A percentile compares a stretch with the other conserved stretches of the same genome.
These are phyloP conservation scores for Dolichoris vasculosae DNA, from an alignment of 1,140 invertebrate genomes.

Conservation along the genomic window DNA sequence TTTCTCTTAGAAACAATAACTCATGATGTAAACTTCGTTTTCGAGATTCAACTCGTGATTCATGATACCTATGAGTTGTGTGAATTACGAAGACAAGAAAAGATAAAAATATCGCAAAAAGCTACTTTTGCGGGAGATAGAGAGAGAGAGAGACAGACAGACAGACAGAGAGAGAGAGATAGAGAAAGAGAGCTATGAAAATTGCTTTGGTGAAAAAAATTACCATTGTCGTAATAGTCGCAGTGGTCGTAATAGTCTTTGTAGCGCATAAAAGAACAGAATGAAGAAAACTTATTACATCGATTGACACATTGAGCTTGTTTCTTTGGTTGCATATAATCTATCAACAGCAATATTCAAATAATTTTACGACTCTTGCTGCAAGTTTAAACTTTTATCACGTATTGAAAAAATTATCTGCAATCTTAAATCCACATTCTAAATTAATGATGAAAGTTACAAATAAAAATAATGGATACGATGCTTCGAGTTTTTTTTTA, in stretches of 20 bases:
- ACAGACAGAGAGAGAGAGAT: too few relatives aligned
- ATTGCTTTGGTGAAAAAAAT: constrained; percentile 68
- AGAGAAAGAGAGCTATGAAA: constrained; percentile 53
- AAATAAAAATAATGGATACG: neutral
- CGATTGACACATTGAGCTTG: constrained; percentile 67
- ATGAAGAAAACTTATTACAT: constrained; percentile 73
- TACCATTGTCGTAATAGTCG: constrained; percentile 76
- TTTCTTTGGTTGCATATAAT: constrained; percentile 59
- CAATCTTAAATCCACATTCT: neutral
- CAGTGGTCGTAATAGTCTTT: constrained; percentile 75
- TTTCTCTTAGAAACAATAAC: too few relatives aligned
- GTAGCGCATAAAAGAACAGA: constrained; percentile 74
- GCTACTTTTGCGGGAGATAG: constrained; percentile 57
- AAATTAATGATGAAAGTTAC: neutral
- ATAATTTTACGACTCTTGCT: constrained; percentile 50
- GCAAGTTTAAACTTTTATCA: constrained; percentile 44
- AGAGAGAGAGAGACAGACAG: too few relatives aligned
- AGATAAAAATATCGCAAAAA: constrained; percentile 55
- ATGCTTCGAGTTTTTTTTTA: neutral
- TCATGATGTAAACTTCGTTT: too few relatives aligned
- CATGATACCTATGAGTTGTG: neutral
- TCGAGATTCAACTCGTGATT: neutral
- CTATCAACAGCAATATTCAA: constrained; percentile 62
- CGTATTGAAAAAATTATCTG: neutral
- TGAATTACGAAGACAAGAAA: constrained; percentile 18